Evolutionary conservation across 2,797 vertebrate genomes (phyloP), one percentile per base, ranked within the genome.

Genomic region (Euthynnus affinis): DNA sequence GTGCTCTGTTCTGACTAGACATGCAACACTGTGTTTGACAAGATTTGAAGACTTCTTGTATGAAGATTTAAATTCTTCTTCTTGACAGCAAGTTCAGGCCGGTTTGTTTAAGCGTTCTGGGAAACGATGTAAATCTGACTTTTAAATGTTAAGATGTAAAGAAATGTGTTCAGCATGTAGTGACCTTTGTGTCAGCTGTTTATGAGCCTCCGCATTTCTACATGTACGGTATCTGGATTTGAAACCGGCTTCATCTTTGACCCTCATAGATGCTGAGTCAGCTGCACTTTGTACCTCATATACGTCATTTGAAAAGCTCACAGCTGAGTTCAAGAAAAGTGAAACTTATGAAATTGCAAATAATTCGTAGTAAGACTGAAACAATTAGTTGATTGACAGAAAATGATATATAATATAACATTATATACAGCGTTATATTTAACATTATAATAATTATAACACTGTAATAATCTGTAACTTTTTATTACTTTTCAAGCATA

Each of bases 261-360:
- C 74, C 71, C n/a, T 37, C 65, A 72, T 20, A 56, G 49, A 29
- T 66, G 71, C 68, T 52, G 70, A 84, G 66, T 81, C 80, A 83
- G 52, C 32, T 61, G 83, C 4, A 83, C 89, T 87, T 89, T 81
- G 85, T 25, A 71, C 81, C 52, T 4, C 18, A 48, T 4, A 5
- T 48, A 2, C 7, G 18, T 53, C 18, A 9, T 59, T 51, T 46
- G 25, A 59, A 74, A 53, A 56, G 23, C 6, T 6, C 6, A 22
- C 61, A 66, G 64, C 67, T 18, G 63, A 60, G 20, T 2, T 55
- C 60, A 44, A 34, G 46, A 37, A 51, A 78, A 81, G 2, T 3
- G 69, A 78, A 82, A 78, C 61, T 25, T 66, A 58, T 25, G 20
- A 12, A 15, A 42, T 3, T 18, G 6, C 6, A n/a, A 34, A 48